Conservation (phyloP, 2,888 invertebrate genomes). For the Bibio marci region DNA sequence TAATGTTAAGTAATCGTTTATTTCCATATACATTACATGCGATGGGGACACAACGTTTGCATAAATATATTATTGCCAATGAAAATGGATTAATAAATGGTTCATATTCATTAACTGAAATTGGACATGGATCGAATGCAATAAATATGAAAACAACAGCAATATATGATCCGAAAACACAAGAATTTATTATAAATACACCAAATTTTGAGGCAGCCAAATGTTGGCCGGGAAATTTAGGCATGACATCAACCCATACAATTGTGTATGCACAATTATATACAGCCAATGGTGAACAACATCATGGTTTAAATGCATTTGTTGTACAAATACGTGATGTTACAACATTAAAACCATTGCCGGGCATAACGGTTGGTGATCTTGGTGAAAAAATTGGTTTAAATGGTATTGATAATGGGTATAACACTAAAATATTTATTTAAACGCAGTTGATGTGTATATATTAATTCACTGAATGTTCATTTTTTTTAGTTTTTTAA, state of each 20-base stretch:
- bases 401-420: constrained; percentile 92
- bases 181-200: constrained; percentile 54
- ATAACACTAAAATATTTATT: too few relatives aligned
- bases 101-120: constrained; percentile 76
- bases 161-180: constrained; percentile 53
- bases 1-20: constrained; percentile 46
- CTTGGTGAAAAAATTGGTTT: constrained; percentile 84
- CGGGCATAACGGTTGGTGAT: constrained; percentile 77
- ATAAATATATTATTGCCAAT: constrained; percentile 30
- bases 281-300: constrained; percentile 59
- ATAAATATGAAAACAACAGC: constrained; percentile 75
- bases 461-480: too few relatives aligned
- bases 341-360: constrained; percentile 47
- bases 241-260: constrained; percentile 71
- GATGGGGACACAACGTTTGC: constrained; percentile 46
- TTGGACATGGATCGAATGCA: constrained; percentile 82
- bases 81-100: constrained; percentile 35
- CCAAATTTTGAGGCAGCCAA: constrained; percentile 64
- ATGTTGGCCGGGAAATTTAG: constrained; percentile 71
- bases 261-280: constrained; percentile 77
- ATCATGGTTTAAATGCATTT: constrained; percentile 64
- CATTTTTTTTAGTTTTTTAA: constrained; percentile 38
- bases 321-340: constrained; percentile 72
- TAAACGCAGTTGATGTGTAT: too few relatives aligned
- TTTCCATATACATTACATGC: constrained; percentile 45